Percentiles rank a stretch among this genome's conserved stretches.
phyloP scores from a whole-genome alignment of 2,797 vertebrate genomes.

The Pipistrellus pygmaeus region DNA sequence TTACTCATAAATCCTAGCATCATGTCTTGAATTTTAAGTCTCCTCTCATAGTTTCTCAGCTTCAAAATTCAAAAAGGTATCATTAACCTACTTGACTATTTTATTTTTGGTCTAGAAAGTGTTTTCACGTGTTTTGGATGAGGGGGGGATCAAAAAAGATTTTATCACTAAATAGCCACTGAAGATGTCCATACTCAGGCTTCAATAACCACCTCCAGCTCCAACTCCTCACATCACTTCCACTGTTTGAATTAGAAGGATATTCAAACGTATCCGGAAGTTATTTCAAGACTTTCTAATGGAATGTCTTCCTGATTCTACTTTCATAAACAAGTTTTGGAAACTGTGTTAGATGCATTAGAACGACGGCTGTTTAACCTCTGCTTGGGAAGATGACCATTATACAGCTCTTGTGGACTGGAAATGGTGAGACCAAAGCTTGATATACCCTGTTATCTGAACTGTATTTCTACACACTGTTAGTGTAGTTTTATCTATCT shows the following conservation, averaged over 20 bases:
- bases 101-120: conserved; percentile 12
- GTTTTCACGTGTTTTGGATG: neutral
- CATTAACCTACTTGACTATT: neutral
- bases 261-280: neutral
- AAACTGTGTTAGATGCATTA: neutral
- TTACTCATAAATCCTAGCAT: neutral
- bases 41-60: neutral
- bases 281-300: conserved; percentile 34
- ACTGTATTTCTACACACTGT: neutral
- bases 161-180: neutral
- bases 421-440: neutral
- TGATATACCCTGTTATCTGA: neutral
- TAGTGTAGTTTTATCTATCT: neutral
- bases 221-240: neutral
- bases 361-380: neutral
- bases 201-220: neutral
- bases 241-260: neutral
- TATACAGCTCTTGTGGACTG: neutral
- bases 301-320: conserved; percentile 16
- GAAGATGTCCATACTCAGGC: neutral
- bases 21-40: neutral
- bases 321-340: neutral
- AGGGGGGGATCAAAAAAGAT: neutral
- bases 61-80: conserved; percentile 27
- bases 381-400: neutral